A percentile compares a stretch with the other conserved stretches of the same genome.
phyloP scores from a whole-genome alignment of 2,888 invertebrate genomes.

The Trissonchulus sp. region DNA sequence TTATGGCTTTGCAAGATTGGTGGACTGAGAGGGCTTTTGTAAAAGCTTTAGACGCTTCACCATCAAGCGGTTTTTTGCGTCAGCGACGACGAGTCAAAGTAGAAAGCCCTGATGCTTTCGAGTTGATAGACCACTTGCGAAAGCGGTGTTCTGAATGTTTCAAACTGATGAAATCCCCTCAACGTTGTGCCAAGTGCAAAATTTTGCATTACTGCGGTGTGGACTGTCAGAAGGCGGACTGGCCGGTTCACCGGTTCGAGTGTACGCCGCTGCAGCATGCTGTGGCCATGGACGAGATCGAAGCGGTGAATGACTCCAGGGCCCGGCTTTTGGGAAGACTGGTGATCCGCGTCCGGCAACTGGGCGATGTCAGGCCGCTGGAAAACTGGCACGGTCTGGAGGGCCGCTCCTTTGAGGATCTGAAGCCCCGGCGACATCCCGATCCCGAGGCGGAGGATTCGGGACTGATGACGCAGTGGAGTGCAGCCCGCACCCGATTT shows the following conservation, averaged over 20 bases:
- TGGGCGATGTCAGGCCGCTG: neutral
- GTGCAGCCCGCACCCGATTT: conserved; percentile 9
- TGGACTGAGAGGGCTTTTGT: neutral
- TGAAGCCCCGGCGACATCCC: conserved; percentile 3
- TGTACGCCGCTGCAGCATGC: neutral
- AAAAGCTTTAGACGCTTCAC: neutral
- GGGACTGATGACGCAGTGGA: conserved; percentile 8
- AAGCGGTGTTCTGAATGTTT: conserved; percentile 14
- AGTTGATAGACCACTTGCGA: neutral
- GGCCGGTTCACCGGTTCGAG: conserved; percentile 19
- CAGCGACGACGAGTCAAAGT: neutral
- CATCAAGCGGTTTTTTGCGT: neutral
- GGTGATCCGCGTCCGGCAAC: neutral
- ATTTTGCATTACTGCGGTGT: conserved; percentile 18
- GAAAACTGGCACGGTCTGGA: conserved; percentile 28
- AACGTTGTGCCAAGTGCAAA: conserved; percentile 26
- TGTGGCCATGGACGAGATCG: neutral
- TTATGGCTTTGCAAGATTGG: conserved; percentile 1
- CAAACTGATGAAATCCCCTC: neutral
- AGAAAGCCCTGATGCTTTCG: neutral
- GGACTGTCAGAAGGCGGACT: conserved; percentile 21
- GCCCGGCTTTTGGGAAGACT: conserved; percentile 8
- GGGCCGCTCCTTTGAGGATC: neutral
- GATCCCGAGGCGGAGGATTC: conserved; percentile 17
- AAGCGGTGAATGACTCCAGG: neutral